A percentile compares a stretch with the other conserved stretches of the same genome.
phyloP scores from a whole-genome alignment of 2,888 invertebrate genomes.

The Luffia ferchaultella region DNA sequence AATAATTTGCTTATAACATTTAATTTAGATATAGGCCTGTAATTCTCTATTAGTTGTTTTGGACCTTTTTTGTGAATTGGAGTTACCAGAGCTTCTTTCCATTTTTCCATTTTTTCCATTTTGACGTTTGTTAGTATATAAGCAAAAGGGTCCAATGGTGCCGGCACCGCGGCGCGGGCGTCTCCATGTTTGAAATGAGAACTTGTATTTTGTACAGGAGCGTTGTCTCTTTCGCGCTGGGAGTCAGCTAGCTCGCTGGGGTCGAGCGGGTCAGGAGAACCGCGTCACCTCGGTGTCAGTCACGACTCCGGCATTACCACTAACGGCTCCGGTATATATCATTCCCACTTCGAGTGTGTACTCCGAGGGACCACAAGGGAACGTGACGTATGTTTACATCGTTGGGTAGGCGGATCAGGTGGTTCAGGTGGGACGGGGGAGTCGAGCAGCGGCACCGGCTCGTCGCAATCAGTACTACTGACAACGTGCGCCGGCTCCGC shows the following conservation, averaged over 20 bases:
- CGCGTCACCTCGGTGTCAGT: conserved; percentile 42
- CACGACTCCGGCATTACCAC: conserved; percentile 58
- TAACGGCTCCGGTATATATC: conserved; percentile 43
- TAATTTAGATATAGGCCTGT: too few relatives aligned
- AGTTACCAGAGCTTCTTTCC: too few relatives aligned
- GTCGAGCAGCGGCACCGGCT: conserved; percentile 24
- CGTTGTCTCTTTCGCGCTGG: conserved; percentile 85
- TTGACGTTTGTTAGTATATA: too few relatives aligned
- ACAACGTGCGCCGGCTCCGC: conserved; percentile 91
- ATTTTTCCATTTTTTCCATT: too few relatives aligned
- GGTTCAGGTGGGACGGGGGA: conserved; percentile 34
- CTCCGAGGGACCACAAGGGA: conserved; percentile 22
- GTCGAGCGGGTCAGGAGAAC: conserved; percentile 46
- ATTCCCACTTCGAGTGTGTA: conserved; percentile 13
- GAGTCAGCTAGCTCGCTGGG: conserved; percentile 74
- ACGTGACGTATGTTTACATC: too few relatives aligned
- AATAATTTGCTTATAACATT: too few relatives aligned
- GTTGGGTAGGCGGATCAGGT: too few relatives aligned
- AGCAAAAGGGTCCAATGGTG: too few relatives aligned
- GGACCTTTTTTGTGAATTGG: too few relatives aligned
- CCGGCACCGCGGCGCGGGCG: too few relatives aligned
- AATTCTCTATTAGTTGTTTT: too few relatives aligned
- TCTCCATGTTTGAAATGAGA: too few relatives aligned
- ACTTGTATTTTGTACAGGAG: conserved; percentile 74
- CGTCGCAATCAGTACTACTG: conserved; percentile 63